Conservation (phyloP, 2,113 vertebrate genomes). For the Ploceus nigricollis region DNA sequence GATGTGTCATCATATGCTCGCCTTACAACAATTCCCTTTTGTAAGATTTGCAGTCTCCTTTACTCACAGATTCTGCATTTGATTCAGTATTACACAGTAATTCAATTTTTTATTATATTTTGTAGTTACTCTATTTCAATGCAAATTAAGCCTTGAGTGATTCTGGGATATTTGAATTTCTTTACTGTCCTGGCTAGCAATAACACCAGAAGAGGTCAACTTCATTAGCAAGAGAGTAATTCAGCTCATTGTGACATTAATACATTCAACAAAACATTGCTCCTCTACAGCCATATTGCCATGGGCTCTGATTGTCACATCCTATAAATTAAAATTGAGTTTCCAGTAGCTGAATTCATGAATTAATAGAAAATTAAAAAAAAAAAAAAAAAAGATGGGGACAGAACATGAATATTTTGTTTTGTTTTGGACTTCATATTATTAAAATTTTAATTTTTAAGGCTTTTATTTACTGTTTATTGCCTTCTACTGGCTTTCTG, state of each 20-base stretch:
- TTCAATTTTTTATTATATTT: neutral
- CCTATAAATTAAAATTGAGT: neutral
- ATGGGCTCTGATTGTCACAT: neutral
- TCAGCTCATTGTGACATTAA: conserved; percentile 18
- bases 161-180: neutral
- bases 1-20: neutral
- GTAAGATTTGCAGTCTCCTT: neutral
- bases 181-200: neutral
- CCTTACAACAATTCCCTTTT: neutral
- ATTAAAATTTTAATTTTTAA: neutral
- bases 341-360: neutral
- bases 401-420: neutral
- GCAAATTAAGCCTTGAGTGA: neutral
- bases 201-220: neutral
- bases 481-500: neutral
- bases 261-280: conserved; percentile 10
- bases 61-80: neutral
- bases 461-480: neutral
- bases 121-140: neutral
- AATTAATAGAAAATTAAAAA: neutral
- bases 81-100: neutral
- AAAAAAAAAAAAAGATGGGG: neutral
- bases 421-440: neutral
- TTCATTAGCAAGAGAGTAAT: neutral
- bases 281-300: neutral